Conservation (phyloP, 35 echinoderm and acorn worm genomes). For the Anneissia japonica region DNA sequence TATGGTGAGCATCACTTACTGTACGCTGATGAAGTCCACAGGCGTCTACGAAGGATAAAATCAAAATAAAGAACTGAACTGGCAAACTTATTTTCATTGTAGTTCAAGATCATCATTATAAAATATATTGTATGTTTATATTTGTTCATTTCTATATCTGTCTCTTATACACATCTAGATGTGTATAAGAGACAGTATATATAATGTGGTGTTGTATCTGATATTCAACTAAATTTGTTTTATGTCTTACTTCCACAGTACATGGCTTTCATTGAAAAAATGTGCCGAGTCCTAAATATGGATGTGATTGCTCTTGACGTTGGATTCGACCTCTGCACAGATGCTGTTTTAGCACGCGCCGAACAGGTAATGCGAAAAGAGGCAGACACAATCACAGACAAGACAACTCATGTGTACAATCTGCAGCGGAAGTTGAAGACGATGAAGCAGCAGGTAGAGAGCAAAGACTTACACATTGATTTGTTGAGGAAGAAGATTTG, state of each 20-base stretch:
- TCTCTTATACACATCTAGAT: too few species aligned
- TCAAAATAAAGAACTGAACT: too few species aligned
- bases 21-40: too few species aligned
- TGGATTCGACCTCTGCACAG: conserved; percentile 86
- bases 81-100: too few species aligned
- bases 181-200: too few species aligned
- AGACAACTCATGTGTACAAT: conserved; percentile 80
- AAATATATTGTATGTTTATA: too few species aligned
- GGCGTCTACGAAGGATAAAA: too few species aligned
- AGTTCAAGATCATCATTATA: too few species aligned
- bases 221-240: not conserved
- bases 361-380: conserved; percentile 75
- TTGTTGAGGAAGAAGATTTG: conserved; percentile 89
- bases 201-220: too few species aligned
- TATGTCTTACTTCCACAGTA: conserved; percentile 47
- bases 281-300: conserved; percentile 71
- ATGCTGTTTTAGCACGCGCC: conserved; percentile 72
- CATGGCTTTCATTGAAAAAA: conserved; percentile 82
- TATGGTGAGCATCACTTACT: too few species aligned
- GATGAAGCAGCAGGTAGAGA: conserved; percentile 62
- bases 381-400: conserved; percentile 59
- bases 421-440: conserved; percentile 74
- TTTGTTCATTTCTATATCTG: too few species aligned
- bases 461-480: conserved; percentile 94
- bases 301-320: conserved; percentile 77